Conservation (phyloP, 2,113 vertebrate species). For the Hippopotamus amphibius region DNA sequence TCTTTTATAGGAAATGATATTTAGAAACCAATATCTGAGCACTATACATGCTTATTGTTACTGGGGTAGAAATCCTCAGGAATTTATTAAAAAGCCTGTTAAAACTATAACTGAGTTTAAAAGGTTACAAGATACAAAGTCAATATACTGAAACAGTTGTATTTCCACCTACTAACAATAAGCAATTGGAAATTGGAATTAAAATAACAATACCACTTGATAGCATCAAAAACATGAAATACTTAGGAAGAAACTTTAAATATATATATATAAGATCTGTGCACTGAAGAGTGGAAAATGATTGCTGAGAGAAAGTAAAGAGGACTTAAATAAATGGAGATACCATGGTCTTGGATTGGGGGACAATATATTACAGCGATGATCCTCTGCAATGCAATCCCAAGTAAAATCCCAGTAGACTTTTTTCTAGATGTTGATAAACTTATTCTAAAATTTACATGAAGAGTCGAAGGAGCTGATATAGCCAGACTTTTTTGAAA, state of each 20-base stretch:
- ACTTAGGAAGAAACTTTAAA: background rate
- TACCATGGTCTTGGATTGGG: background rate
- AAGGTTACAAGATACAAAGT: background rate
- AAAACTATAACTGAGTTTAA: background rate
- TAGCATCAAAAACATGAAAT: slow-evolving; percentile 6
- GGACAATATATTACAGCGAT: background rate
- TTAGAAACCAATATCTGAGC: background rate
- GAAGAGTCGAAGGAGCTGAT: background rate
- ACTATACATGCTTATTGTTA: background rate
- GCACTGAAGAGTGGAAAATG: background rate
- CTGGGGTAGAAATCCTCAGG: background rate
- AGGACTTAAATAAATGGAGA: background rate
- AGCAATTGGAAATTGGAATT: slow-evolving; percentile 38
- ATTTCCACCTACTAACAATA: background rate
- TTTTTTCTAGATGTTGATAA: slow-evolving; percentile 37
- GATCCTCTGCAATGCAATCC: background rate
- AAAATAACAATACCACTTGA: background rate
- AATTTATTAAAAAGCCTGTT: background rate
- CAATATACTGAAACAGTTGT: background rate
- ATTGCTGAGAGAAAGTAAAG: background rate
- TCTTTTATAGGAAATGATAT: slow-evolving; percentile 37
- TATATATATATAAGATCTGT: background rate
- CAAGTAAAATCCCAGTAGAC: background rate
- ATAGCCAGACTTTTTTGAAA: background rate
- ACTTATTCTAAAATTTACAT: slow-evolving; percentile 20